Base-by-base conservation (phyloP, 2,888 invertebrate genomes). In the Gymnocheta viridis region DNA sequence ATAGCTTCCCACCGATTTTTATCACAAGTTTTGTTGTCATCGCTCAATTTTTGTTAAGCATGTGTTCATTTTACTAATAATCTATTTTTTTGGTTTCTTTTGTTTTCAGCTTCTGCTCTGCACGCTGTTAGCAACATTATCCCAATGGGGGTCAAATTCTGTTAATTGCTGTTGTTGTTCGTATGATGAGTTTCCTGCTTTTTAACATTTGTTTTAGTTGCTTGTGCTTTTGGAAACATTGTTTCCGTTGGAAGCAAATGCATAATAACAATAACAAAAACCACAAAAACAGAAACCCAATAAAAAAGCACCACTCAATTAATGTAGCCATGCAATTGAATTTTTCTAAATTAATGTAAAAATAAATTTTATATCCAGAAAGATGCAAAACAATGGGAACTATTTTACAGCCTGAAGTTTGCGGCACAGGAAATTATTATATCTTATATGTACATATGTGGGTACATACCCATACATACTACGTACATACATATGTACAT, bases 21-120 rank as follows among this genome's bases (percentile, higher is more conserved):
- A 76, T 76, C 66, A 17, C 5, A 22, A 35, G 44, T 47, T 76
- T 66, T 76, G 66, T 76, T 76, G 44, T 76, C 76, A 35, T 76
- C 56, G n/a, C 56, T 76, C 47, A 58, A 67, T 76, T 76, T 66
- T 56, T 66, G 27, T 56, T 67, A 35, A 76, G 44, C 76, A 76
- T 76, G 66, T 76, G 76, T 47, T 73, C 49, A 27, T 27, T n/a
- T 29, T 29, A 38, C 38, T 54, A 32, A 67, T n/a, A 51, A 19
- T 19, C 14, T 66, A 19, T 64, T 73, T 51, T 56, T 56, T 41
- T 14, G 54, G 7, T 19, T 58, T 32, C 12, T 10, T 14, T 41
- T 10, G 4, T 35, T 67, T 22, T 32, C 12, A 38, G 24, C 24
- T 32, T 47, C 14, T 49, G 0, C 22, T 49, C 49, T 49, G 32